These are phyloP conservation scores for Lepeophtheirus nordmannii DNA, from an alignment of 2,888 invertebrate species.

Conservation along the genomic window DNA sequence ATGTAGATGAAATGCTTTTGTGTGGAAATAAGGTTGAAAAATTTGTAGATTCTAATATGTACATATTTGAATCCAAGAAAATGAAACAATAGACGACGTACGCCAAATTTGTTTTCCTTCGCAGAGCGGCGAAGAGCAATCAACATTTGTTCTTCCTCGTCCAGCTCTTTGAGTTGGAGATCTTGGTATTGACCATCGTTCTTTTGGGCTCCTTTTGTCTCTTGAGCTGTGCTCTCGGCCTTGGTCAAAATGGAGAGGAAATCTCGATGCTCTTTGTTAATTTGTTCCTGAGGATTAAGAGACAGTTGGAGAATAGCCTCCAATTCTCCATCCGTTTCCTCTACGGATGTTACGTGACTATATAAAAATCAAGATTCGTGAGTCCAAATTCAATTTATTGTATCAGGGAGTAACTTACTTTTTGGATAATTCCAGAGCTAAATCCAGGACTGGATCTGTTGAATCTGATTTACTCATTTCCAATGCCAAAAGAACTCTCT, in stretches of 20 bases:
- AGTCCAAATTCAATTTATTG: too few relatives aligned
- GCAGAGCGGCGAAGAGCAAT: neutral
- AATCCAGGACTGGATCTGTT: neutral
- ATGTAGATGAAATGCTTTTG: too few relatives aligned
- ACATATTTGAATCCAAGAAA: neutral
- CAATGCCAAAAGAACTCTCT: neutral
- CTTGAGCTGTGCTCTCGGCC: neutral
- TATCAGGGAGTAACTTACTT: neutral
- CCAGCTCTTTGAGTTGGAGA: neutral
- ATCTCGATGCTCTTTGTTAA: neutral
- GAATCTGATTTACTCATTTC: neutral
- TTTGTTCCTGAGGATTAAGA: neutral
- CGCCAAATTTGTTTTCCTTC: neutral
- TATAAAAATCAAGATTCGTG: too few relatives aligned
- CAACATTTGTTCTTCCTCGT: neutral
- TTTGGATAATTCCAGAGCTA: neutral
- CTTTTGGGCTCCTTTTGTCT: neutral
- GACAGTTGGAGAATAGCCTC: neutral
- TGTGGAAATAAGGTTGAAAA: too few relatives aligned
- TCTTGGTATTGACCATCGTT: neutral
- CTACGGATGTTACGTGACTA: neutral
- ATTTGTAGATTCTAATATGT: too few relatives aligned
- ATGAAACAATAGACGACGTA: neutral
- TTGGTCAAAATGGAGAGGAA: neutral
- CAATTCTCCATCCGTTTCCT: neutral